phyloP scores from a whole-genome alignment of 2,797 vertebrate genomes.

The Odontamblyopus lacepedii region DNA sequence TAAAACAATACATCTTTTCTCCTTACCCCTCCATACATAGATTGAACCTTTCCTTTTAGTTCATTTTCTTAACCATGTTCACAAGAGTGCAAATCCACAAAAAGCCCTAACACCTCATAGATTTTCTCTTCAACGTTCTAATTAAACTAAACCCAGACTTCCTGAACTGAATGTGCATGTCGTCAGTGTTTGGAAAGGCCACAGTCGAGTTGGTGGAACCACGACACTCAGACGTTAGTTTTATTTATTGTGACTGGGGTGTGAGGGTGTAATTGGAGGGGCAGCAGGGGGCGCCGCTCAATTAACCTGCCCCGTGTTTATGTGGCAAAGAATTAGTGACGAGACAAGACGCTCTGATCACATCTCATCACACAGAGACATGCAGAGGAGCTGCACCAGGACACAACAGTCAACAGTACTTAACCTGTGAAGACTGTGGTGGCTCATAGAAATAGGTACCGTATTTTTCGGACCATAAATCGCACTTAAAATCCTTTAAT shows the following conservation, averaged over 20 bases:
- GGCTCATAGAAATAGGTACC: too few species aligned
- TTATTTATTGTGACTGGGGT: constrained; percentile 32
- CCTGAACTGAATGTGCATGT: neutral
- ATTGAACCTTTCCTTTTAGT: too few species aligned
- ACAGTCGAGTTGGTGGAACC: neutral
- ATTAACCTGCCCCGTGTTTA: constrained; percentile 35
- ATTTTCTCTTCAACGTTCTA: neutral
- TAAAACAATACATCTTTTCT: too few species aligned
- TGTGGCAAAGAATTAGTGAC: constrained; percentile 38
- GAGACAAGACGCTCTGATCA: constrained; percentile 27
- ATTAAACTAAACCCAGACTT: neutral
- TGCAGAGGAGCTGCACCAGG: constrained; percentile 6
- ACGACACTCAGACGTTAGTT: neutral
- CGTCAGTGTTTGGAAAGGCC: constrained; percentile 1
- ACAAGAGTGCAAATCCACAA: neutral
- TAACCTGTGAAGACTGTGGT: too few species aligned
- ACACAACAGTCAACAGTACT: neutral
- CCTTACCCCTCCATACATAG: too few species aligned
- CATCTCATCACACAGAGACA: constrained; percentile 41
- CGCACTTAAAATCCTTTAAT: too few species aligned
- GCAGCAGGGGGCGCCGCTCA: constrained; percentile 41
- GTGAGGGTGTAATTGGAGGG: constrained; percentile 44
- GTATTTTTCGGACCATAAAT: too few species aligned
- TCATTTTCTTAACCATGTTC: too few species aligned
- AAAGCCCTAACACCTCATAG: neutral